Conservation (phyloP, 2,113 vertebrate genomes). For the Haplotaxodon microlepis region DNA sequence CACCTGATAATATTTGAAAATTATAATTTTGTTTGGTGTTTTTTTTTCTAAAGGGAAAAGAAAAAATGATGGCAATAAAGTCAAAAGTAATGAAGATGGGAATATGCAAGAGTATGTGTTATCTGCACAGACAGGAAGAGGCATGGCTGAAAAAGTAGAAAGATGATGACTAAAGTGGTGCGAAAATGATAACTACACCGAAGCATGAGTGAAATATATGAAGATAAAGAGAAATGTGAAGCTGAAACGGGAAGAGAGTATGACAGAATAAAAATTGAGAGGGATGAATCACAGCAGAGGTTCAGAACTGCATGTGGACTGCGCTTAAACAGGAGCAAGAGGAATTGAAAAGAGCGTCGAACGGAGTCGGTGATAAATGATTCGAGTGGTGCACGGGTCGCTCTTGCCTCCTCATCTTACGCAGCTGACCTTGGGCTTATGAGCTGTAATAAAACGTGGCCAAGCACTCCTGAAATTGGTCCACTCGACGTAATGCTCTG, state of each 20-base stretch:
- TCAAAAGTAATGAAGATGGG: neutral
- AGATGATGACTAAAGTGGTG: neutral
- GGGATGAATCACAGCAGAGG: conserved; percentile 16
- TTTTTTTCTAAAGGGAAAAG: neutral
- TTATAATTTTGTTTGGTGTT: neutral
- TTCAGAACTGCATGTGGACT: neutral
- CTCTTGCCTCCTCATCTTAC: conserved; percentile 63
- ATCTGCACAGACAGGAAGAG: neutral
- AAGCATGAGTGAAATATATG: neutral
- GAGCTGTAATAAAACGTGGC: conserved; percentile 73
- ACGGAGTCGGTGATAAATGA: conserved; percentile 60
- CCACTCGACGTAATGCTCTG: conserved; percentile 55
- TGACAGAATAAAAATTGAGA: neutral
- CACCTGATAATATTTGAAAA: neutral
- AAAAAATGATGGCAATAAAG: neutral
- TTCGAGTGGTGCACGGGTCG: conserved; percentile 36
- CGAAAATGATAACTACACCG: neutral
- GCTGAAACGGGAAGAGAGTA: neutral
- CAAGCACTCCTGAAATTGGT: conserved; percentile 72
- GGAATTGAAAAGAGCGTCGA: conserved; percentile 3
- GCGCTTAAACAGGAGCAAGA: neutral
- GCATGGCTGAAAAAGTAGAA: neutral
- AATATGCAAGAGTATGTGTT: neutral
- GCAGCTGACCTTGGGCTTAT: conserved; percentile 76
- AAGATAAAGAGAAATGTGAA: neutral